Evolutionary conservation across 2,888 invertebrate genomes (phyloP).

Genomic region (Dynastes tityus): DNA sequence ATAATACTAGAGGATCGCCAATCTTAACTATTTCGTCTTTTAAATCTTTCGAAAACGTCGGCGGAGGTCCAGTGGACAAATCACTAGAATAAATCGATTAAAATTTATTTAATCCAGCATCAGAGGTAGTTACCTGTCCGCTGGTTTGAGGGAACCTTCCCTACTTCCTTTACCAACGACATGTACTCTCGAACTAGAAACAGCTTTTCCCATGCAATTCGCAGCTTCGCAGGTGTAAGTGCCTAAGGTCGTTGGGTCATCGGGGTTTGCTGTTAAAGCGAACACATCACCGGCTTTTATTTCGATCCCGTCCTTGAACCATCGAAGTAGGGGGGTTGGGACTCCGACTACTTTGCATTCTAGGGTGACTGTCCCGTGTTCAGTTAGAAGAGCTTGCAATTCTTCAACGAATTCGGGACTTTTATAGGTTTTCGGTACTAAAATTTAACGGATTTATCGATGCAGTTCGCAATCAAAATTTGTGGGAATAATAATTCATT

Average conservation of each 20-base stretch:
- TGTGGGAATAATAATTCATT: no score
- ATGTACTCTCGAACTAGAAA: slow-evolving; percentile 88
- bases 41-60: slow-evolving; percentile 84
- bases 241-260: slow-evolving; percentile 89
- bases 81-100: slow-evolving; percentile 45
- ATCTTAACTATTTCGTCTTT: slow-evolving; percentile 84
- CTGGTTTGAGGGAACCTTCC: slow-evolving; percentile 80
- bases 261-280: slow-evolving; percentile 87
- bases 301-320: slow-evolving; percentile 90
- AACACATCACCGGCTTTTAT: slow-evolving; percentile 93
- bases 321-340: slow-evolving; percentile 81
- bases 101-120: neutral
- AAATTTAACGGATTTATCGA: no score
- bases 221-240: slow-evolving; percentile 91
- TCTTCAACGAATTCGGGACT: slow-evolving; percentile 90
- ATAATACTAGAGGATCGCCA: slow-evolving; percentile 82
- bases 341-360: slow-evolving; percentile 94
- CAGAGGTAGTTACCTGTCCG: slow-evolving; percentile 73
- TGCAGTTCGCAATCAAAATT: no score
- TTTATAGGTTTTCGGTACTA: slow-evolving; percentile 91
- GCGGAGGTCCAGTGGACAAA: slow-evolving; percentile 78
- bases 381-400: slow-evolving; percentile 86
- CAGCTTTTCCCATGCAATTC: slow-evolving; percentile 90
- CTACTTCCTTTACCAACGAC: slow-evolving; percentile 83
- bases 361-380: slow-evolving; percentile 90